Percentiles rank a stretch among this genome's conserved stretches.
These are phyloP conservation scores for Plusia festucae DNA, from an alignment of 2,888 invertebrate species.

Conservation along the genomic window DNA sequence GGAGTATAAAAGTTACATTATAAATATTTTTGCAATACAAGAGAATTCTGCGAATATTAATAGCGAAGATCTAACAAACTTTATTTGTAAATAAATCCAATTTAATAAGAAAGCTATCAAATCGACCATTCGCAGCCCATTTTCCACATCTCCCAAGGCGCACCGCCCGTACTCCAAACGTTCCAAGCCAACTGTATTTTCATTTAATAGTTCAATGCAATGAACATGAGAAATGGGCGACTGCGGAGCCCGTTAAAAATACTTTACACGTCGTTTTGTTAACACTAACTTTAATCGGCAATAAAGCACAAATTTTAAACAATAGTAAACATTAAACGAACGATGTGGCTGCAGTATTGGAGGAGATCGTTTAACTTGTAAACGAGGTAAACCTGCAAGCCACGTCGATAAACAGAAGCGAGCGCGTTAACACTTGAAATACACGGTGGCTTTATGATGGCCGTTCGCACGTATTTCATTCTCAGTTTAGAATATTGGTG, in stretches of 20 bases:
- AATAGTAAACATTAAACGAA: conserved; percentile 37
- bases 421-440: neutral
- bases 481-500: neutral
- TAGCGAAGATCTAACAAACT: neutral
- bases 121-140: neutral
- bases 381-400: conserved; percentile 16
- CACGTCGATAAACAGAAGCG: neutral
- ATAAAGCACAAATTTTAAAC: conserved; percentile 48
- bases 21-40: neutral
- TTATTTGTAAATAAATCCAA: no score
- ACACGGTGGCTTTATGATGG: conserved; percentile 1
- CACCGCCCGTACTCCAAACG: neutral
- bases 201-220: conserved; percentile 8
- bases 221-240: conserved; percentile 14
- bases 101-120: no score
- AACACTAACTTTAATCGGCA: conserved; percentile 21
- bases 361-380: conserved; percentile 3
- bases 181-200: neutral
- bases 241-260: conserved; percentile 18
- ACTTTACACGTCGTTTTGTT: conserved; percentile 15
- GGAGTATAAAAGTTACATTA: neutral
- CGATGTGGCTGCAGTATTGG: neutral
- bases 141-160: neutral
- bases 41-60: neutral
- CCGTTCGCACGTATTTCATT: neutral